Percentiles rank a stretch among this genome's conserved stretches.
These are phyloP conservation scores for Gadopsis marmoratus DNA, from an alignment of 2,797 vertebrate genomes.

Conservation along the genomic window DNA sequence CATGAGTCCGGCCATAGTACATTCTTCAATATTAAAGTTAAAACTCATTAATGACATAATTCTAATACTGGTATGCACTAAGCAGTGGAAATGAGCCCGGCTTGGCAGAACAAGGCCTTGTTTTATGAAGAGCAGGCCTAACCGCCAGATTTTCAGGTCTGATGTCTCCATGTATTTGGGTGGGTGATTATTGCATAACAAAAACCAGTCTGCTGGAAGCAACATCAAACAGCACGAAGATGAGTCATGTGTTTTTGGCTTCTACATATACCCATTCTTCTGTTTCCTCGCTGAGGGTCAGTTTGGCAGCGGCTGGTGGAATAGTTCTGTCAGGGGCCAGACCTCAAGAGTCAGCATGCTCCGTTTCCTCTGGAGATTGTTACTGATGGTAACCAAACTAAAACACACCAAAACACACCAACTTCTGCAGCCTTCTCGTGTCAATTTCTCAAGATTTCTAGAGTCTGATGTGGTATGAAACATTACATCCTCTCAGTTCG, in stretches of 20 bases:
- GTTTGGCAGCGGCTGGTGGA: conserved; percentile 69
- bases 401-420: conserved; percentile 37
- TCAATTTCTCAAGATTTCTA: conserved; percentile 38
- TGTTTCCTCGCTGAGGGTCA: conserved; percentile 59
- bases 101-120: conserved; percentile 45
- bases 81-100: conserved; percentile 24
- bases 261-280: conserved; percentile 64
- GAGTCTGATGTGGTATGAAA: conserved; percentile 36
- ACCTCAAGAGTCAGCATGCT: conserved; percentile 46
- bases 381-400: conserved; percentile 49
- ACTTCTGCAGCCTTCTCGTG: background rate
- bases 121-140: conserved; percentile 48
- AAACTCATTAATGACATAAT: conserved; percentile 33
- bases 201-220: conserved; percentile 56
- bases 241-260: conserved; percentile 80
- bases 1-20: background rate
- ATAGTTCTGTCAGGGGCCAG: conserved; percentile 55
- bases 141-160: conserved; percentile 40
- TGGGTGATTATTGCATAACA: conserved; percentile 63
- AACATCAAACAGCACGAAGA: conserved; percentile 50
- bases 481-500: background rate
- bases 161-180: conserved; percentile 47
- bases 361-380: conserved; percentile 49
- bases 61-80: conserved; percentile 10
- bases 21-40: conserved; percentile 29